Evolutionary conservation across 2,113 vertebrate species (phyloP).

Genomic region (Oreamnos americanus): DNA sequence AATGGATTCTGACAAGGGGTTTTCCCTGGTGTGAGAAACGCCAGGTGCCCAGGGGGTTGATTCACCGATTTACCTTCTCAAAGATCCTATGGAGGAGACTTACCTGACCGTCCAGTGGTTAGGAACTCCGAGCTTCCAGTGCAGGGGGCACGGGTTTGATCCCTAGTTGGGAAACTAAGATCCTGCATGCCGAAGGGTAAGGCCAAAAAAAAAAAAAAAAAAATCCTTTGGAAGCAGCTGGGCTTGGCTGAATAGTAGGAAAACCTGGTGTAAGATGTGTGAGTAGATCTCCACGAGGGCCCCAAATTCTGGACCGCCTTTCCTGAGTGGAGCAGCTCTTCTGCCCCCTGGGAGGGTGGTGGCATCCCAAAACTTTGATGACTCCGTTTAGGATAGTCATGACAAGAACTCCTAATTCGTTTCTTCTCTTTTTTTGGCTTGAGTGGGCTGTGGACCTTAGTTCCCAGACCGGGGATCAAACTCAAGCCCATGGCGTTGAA

Average conservation of each 20-base stretch:
- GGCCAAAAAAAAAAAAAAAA: neutral
- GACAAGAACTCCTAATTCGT: slow-evolving; percentile 78
- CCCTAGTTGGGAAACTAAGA: neutral
- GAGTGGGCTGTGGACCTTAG: neutral
- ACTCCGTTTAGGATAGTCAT: neutral
- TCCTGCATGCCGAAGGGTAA: neutral
- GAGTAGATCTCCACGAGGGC: neutral
- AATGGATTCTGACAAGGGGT: neutral
- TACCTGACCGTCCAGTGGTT: neutral
- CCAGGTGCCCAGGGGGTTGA: neutral
- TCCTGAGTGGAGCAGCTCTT: neutral
- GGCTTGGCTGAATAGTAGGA: neutral
- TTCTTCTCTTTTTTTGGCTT: neutral
- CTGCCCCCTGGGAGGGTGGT: neutral
- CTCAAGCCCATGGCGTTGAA: neutral
- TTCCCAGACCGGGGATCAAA: neutral
- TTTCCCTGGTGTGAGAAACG: neutral
- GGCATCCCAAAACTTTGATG: neutral
- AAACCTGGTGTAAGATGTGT: neutral
- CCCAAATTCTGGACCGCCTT: neutral
- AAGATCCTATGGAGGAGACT: neutral
- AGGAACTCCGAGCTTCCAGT: neutral
- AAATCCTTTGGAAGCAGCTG: neutral
- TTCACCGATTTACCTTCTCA: neutral
- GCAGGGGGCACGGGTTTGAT: neutral